Conservation (phyloP, 2,888 invertebrate species). For the Hylaea fasciaria region DNA sequence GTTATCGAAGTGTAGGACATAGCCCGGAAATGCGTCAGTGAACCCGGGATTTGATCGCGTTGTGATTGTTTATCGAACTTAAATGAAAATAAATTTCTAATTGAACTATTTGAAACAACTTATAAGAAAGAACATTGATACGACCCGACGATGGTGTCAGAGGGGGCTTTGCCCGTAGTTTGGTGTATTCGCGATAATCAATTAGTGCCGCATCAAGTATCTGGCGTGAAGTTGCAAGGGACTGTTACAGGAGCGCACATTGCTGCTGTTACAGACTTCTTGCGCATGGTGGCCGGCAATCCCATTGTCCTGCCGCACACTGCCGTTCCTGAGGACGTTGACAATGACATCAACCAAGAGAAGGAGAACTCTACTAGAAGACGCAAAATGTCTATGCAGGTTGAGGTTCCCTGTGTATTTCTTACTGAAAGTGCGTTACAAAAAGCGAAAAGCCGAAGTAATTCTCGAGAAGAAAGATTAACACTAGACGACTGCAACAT, state of each 20-base stretch:
- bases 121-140: conserved; percentile 47
- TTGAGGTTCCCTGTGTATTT: conserved; percentile 83
- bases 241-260: conserved; percentile 87
- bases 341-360: conserved; percentile 77
- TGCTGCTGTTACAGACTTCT: conserved; percentile 87
- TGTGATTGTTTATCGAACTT: conserved; percentile 45
- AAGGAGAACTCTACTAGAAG: conserved; percentile 73
- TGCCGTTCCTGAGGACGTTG: conserved; percentile 70
- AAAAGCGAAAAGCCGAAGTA: conserved; percentile 76
- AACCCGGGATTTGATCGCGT: conserved; percentile 45
- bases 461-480: conserved; percentile 78
- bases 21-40: conserved; percentile 72
- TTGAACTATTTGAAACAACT: conserved; percentile 39
- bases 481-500: conserved; percentile 69
- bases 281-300: conserved; percentile 87
- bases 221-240: conserved; percentile 87
- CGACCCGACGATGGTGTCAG: conserved; percentile 85
- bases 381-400: conserved; percentile 83
- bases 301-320: conserved; percentile 85
- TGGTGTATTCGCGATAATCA: conserved; percentile 89
- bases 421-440: conserved; percentile 79
- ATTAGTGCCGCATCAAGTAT: conserved; percentile 88
- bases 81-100: conserved; percentile 17
- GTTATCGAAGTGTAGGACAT: conserved; percentile 67
- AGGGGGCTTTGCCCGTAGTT: conserved; percentile 86